Evolutionary conservation across 1,140 invertebrate genomes (phyloP), one percentile per base, ranked within the genome.

Genomic region (Oreohelix idahoensis): DNA sequence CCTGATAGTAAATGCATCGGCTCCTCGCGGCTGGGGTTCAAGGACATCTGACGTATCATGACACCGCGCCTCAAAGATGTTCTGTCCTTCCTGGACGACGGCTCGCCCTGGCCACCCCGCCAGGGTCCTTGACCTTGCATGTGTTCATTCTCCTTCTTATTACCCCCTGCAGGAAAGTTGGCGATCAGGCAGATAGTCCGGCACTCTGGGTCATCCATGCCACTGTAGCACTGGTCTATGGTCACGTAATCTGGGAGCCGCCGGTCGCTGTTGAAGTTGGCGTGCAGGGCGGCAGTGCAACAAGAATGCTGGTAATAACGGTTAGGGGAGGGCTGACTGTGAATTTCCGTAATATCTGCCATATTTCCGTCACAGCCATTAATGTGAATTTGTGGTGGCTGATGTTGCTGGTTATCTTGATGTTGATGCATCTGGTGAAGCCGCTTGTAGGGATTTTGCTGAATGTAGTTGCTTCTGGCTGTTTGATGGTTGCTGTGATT

Each of bases 161-260:
- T 45, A 26, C n/a, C 26, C 13, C 70, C 70, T 11, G 51, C n/a
- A n/a, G 74, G 49, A n/a, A 82, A 74, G 49, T 82, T 73, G 58
- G 80, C 80, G 4, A 82, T 70, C 15, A 82, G 58, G 26, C 80
- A 74, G 36, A 82, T 75, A 1, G 80, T 82, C 1, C 80, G 36
- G 38, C 70, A 74, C 23, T 82, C 80, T 1, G n/a, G 20, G 29
- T 82, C 80, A 32, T 82, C 80, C 42, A 35, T 35, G 20, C 49
- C 80, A 36, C 70, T 51, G 71, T 82, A 82, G 51, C 80, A 82
- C 36, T 82, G 70, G 71, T 82, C 80, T 1, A 82, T 75, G 49
- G 80, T 75, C 23, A 82, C 80, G 49, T 53, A 74, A 51, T 82
- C 80, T 26, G 80, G 80, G 1, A 82, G 71, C 10, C 80, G 45